Evolutionary conservation across 2,797 vertebrate genomes (phyloP), one percentile per base, ranked within the genome.

Genomic region (Labeo calbasu): DNA sequence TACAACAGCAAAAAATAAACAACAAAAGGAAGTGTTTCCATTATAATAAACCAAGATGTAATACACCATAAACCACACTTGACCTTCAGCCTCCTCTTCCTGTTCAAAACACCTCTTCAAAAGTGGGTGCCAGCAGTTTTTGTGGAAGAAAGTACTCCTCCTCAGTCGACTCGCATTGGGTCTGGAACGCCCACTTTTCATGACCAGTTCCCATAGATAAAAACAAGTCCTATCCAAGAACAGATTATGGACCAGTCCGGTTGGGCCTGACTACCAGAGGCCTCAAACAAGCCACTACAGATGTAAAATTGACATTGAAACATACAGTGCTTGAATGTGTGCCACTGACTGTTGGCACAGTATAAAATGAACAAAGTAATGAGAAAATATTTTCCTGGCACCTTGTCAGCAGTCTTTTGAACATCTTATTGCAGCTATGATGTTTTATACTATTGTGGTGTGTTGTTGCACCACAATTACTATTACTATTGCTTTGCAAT

Each of bases 221-320:
- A 76, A 76, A 14, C 32, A 75, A 76, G 51, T 76, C 66, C 32
- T 69, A 36, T 69, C 73, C 51, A 59, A 46, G 21, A 8, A n/a
- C 43, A 13, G 21, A 23, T 77, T 77, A 46, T 43, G 4, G 53
- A 76, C 32, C 73, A 43, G 36, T 36, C 36, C 53, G 2, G 36
- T 59, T 36, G 13, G 7, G 28, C 19, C 72, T 36, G 28, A 55
- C 19, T 57, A 76, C 32, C 25, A 53, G 48, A 51, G 48, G 25
- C 25, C 15, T 73, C 9, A 2, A 73, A 43, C 53, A 61, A 3
- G 6, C 13, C 21, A 25, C 55, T 59, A 17, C n/a, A 43, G 21
- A 59, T 43, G 53, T 23, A 43, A 25, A 59, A 15, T 15, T 17
- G 55, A 17, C 53, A 77, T 77, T 59, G 21, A 11, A 11, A 25